Base-by-base conservation (phyloP, 37 sponge, comb jelly and placozoan species). In the Chondrilla cf. caribensis region DNA sequence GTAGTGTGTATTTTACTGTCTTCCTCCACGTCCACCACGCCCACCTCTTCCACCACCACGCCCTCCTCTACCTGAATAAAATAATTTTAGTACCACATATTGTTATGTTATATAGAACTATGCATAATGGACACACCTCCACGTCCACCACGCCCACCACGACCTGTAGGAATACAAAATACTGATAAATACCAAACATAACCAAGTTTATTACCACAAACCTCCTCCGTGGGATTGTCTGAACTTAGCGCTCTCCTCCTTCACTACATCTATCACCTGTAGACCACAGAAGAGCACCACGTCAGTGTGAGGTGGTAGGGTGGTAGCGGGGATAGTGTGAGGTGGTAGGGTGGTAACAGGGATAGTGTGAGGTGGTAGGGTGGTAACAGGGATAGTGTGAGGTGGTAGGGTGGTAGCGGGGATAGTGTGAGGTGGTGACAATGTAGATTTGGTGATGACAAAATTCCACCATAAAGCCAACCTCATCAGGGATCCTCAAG, bases 401-500 rank as follows among this genome's bases (percentile, higher is more conserved):
- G 51, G 51, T 47, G 11, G 9, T 14, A 14, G 51, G 6, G 51
- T 47, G 11, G 51, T 47, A 11, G 6, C 9, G 51, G 51, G 51
- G 6, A 47, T 47, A 47, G 51, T 47, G 51, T 47, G 51, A 11
- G 51, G 51, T 47, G 11, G n/a, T n/a, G n/a, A n/a, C n/a, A n/a
- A 11, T 47, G 51, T 47, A 47, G 51, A 14, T 6, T 11, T 6
- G 51, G 11, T 47, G 51, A 11, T 47, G 9, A 47, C 51, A 14
- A 47, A 47, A 47, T 6, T 47, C 9, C 11, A 47, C 9, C 6
- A 14, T 47, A 11, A 47, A 11, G 51, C 51, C 28, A 38, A 97
- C 98, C 91, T 97, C 98, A 65, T 97, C 98, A n/a, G 98, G 98
- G 41, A 97, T 97, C 81, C 98, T 83, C 36, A 97, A 81, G 79